Evolutionary conservation across 2,113 vertebrate species (phyloP).

Genomic region (Balaeniceps rex): DNA sequence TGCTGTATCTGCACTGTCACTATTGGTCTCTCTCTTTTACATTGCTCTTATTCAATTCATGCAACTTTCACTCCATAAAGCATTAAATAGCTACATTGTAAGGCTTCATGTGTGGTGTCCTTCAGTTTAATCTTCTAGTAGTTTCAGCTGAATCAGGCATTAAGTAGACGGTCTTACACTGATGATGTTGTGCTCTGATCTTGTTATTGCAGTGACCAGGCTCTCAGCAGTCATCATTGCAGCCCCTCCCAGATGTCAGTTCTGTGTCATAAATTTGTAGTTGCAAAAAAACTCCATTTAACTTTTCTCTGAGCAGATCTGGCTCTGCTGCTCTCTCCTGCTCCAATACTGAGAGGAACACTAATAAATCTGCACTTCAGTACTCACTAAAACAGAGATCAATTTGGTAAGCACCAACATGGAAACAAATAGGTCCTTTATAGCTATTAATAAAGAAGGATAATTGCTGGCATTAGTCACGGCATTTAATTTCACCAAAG

Average conservation of each 20-base stretch:
- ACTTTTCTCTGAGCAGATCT: background rate
- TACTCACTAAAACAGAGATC: slow-evolving; percentile 35
- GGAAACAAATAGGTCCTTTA: slow-evolving; percentile 59
- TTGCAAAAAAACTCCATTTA: background rate
- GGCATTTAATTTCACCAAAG: slow-evolving; percentile 51
- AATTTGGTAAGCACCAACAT: slow-evolving; percentile 47
- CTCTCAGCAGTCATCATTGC: background rate
- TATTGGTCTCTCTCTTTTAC: background rate
- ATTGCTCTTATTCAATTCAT: background rate
- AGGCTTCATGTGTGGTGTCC: background rate
- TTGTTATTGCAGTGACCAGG: background rate
- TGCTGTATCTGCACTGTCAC: background rate
- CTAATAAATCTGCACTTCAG: slow-evolving; percentile 33
- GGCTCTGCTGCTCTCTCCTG: background rate
- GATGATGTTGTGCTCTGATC: background rate
- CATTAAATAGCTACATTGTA: background rate
- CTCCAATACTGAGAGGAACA: background rate
- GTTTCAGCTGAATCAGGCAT: background rate
- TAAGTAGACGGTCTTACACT: background rate
- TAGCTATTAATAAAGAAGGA: slow-evolving; percentile 54
- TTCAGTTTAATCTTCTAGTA: slow-evolving; percentile 21
- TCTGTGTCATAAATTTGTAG: background rate
- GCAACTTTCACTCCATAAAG: background rate
- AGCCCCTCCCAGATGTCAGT: background rate
- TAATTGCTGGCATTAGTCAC: slow-evolving; percentile 58